Conservation (phyloP, 2,888 invertebrate genomes). For the Phaedon cochleariae region DNA sequence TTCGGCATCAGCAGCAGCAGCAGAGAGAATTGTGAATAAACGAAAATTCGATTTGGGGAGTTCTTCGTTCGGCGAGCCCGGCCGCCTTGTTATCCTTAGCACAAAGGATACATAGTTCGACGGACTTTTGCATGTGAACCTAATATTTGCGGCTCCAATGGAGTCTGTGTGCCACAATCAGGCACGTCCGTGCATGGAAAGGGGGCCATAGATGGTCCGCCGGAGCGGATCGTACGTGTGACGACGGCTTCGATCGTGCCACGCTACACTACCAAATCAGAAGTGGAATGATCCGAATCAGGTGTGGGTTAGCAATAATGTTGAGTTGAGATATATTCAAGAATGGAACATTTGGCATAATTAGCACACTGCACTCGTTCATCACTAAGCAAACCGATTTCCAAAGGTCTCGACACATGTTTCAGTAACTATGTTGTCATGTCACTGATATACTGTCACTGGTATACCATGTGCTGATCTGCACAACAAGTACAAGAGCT, state of each 20-base stretch:
- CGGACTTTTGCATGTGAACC: conserved; percentile 57
- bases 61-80: conserved; percentile 54
- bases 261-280: conserved; percentile 25
- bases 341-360: too few species aligned
- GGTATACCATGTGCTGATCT: too few species aligned
- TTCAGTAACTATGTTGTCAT: too few species aligned
- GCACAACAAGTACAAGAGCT: too few species aligned
- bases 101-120: conserved; percentile 58
- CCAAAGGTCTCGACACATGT: too few species aligned
- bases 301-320: not conserved
- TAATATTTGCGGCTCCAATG: conserved; percentile 50
- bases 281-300: conserved; percentile 15
- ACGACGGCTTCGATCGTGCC: conserved; percentile 19
- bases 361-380: too few species aligned
- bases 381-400: too few species aligned
- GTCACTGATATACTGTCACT: too few species aligned
- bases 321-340: too few species aligned
- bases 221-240: conserved; percentile 10
- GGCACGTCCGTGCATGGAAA: conserved; percentile 22
- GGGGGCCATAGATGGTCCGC: conserved; percentile 13
- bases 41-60: conserved; percentile 59
- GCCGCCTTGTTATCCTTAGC: conserved; percentile 53
- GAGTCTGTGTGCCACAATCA: conserved; percentile 26
- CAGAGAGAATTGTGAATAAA: conserved; percentile 54
- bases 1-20: conserved; percentile 41